phyloP scores from a whole-genome alignment of 2,888 invertebrate genomes.

The Mimachlamys varia region DNA sequence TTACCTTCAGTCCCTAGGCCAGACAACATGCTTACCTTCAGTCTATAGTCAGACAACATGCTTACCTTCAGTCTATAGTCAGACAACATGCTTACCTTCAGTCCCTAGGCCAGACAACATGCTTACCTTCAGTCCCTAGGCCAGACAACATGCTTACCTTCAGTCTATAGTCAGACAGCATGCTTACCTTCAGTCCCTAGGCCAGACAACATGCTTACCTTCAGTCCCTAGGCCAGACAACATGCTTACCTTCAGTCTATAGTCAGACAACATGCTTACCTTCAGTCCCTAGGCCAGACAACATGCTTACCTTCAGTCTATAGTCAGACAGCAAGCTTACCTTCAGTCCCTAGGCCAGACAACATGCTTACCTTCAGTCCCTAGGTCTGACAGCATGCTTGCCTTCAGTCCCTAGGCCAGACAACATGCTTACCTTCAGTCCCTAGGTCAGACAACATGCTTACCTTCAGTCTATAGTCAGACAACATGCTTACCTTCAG shows the following conservation, averaged over 20 bases:
- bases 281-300: slow-evolving; percentile 82
- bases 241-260: slow-evolving; percentile 94
- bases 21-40: slow-evolving; percentile 89
- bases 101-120: too few species aligned
- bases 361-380: slow-evolving; percentile 93
- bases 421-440: slow-evolving; percentile 89
- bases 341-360: slow-evolving; percentile 82
- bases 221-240: slow-evolving; percentile 82
- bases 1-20: too few species aligned
- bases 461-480: slow-evolving; percentile 94
- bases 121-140: slow-evolving; percentile 87
- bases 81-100: too few species aligned
- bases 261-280: too few species aligned
- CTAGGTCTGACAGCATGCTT: too few species aligned
- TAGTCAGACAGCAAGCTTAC: too few species aligned
- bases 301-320: slow-evolving; percentile 93
- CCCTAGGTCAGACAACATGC: not conserved
- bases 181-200: slow-evolving; percentile 84
- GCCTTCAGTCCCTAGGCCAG: too few species aligned
- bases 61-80: slow-evolving; percentile 95
- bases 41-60: slow-evolving; percentile 87
- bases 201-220: slow-evolving; percentile 86
- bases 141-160: slow-evolving; percentile 88
- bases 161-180: too few species aligned
- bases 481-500: slow-evolving; percentile 91